These are phyloP conservation scores for Nipponacmea schrenckii DNA, from an alignment of 2,888 invertebrate genomes.

Conservation along the genomic window DNA sequence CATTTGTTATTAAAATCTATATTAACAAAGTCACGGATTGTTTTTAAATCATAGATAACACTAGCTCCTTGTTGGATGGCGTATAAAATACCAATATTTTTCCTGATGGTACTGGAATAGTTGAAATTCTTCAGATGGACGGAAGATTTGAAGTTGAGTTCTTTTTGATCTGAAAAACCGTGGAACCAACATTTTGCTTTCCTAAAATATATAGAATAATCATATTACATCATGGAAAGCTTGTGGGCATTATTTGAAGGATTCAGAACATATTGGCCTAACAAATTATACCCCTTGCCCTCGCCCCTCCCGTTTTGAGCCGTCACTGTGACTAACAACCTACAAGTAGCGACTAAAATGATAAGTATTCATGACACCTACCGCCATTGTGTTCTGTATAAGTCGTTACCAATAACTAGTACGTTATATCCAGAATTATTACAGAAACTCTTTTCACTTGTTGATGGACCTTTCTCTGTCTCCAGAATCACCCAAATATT, in stretches of 20 bases:
- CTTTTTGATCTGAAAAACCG: background rate
- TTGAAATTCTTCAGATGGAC: no score
- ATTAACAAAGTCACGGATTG: background rate
- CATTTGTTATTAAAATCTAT: background rate
- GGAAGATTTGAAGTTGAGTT: background rate
- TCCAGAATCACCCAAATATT: background rate
- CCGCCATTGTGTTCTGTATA: background rate
- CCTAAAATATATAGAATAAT: background rate
- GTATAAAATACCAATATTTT: background rate
- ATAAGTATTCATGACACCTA: background rate
- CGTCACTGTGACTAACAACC: no score
- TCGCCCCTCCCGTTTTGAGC: no score
- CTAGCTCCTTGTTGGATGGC: background rate
- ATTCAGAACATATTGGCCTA: no score
- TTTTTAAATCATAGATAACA: background rate
- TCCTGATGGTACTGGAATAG: background rate
- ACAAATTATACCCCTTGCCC: no score
- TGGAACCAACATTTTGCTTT: background rate
- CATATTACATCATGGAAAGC: no score
- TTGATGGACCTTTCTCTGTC: background rate
- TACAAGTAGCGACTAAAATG: no score
- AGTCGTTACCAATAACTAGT: background rate
- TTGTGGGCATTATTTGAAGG: no score
- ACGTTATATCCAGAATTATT: background rate
- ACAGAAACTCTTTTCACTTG: background rate